Conservation (phyloP, 2,113 vertebrate genomes). For the Circaetus cinerascens region DNA sequence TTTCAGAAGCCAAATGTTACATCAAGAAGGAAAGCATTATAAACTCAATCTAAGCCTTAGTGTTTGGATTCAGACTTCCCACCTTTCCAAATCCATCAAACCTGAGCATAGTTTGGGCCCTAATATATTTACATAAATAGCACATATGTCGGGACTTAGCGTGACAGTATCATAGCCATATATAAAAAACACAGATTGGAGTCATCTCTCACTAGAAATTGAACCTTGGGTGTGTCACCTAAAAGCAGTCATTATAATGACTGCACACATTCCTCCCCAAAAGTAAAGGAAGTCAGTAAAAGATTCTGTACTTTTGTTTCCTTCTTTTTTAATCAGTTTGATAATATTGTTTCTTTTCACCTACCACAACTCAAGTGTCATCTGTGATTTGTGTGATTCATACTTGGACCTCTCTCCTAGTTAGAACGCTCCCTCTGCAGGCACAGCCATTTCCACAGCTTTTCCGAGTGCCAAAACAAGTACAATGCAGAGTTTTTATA, state of each 20-base stretch:
- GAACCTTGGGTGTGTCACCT: background rate
- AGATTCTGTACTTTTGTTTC: background rate
- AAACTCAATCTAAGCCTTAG: background rate
- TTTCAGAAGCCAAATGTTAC: background rate
- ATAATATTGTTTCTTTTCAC: background rate
- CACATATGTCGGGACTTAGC: background rate
- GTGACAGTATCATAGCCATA: background rate
- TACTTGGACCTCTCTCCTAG: background rate
- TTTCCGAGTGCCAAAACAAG: background rate
- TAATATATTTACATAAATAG: background rate
- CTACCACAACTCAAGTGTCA: background rate
- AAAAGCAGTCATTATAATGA: background rate
- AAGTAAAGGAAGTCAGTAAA: background rate
- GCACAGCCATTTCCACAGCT: background rate
- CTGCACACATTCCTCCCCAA: background rate
- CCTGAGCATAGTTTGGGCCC: background rate
- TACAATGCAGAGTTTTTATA: background rate
- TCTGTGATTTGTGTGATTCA: background rate
- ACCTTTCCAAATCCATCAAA: background rate
- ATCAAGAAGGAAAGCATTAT: background rate
- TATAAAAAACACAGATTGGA: background rate
- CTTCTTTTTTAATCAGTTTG: background rate
- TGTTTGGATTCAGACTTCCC: background rate
- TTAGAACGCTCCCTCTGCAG: slow-evolving; percentile 72
- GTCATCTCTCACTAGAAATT: background rate